phyloP scores from a whole-genome alignment of 2,888 invertebrate species.

The Pristionchus arcanus region DNA sequence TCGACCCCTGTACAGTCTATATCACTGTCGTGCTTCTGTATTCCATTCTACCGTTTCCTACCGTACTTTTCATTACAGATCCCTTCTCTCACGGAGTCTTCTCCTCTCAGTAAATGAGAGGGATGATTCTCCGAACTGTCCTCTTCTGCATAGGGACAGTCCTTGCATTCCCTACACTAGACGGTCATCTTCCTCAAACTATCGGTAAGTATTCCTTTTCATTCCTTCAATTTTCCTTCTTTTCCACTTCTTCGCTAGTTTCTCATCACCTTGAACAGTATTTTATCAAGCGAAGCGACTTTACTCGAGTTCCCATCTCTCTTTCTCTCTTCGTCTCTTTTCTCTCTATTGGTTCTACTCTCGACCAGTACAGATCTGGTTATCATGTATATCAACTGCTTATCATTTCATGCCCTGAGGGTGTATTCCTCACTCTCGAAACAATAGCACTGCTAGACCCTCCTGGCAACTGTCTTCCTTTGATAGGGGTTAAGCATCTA shows the following conservation, averaged over 20 bases:
- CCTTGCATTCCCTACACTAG: background rate
- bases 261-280: constrained; percentile 35
- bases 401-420: constrained; percentile 34
- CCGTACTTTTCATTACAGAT: background rate
- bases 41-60: background rate
- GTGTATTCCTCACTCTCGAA: constrained; percentile 27
- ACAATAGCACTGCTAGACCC: background rate
- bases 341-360: background rate
- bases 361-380: constrained; percentile 42
- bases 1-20: background rate
- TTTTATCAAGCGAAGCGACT: constrained; percentile 39
- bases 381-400: constrained; percentile 39
- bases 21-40: background rate
- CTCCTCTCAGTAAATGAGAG: constrained; percentile 34
- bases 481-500: constrained; percentile 19
- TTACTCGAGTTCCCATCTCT: constrained; percentile 35
- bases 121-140: constrained; percentile 16
- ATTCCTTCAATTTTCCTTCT: background rate
- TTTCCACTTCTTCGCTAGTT: background rate
- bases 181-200: constrained; percentile 24
- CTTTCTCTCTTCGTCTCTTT: constrained; percentile 9
- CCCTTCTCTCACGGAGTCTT: background rate
- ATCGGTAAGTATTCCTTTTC: background rate
- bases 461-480: background rate
- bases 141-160: constrained; percentile 17